Conservation (phyloP, 2,113 vertebrate genomes). For the Maccullochella peelii region DNA sequence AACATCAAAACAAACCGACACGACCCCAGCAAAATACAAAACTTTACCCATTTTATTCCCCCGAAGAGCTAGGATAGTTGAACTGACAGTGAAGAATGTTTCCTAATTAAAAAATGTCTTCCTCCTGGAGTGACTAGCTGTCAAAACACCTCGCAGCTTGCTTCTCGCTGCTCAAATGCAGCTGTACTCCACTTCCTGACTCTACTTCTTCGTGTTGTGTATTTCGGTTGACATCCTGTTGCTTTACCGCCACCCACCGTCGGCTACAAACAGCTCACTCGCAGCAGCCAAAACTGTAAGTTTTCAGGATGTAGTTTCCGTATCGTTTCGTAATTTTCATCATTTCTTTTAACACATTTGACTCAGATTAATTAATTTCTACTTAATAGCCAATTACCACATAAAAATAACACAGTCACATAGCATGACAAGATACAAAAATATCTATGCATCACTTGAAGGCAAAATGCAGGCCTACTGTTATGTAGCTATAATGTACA, state of each 20-base stretch:
- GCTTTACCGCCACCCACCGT: background rate
- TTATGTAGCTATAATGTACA: background rate
- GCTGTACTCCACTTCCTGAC: constrained; percentile 3
- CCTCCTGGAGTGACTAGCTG: background rate
- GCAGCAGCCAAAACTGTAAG: background rate
- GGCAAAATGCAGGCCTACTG: background rate
- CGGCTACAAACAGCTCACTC: background rate
- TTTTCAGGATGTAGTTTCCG: background rate
- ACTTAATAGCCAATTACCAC: background rate
- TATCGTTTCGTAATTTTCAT: background rate
- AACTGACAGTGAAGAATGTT: background rate
- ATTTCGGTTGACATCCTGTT: background rate
- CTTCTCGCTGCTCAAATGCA: background rate
- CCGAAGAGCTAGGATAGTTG: background rate
- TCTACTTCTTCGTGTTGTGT: constrained; percentile 25
- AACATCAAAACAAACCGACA: constrained; percentile 16
- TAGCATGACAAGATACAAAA: background rate
- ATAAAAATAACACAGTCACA: background rate
- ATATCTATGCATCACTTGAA: background rate
- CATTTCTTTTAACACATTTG: background rate
- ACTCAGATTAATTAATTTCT: background rate
- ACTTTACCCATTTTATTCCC: constrained; percentile 63
- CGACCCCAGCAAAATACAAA: background rate
- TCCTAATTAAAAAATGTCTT: background rate
- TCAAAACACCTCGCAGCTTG: background rate